These are phyloP conservation scores for Trichogramma dendrolimi DNA, from an alignment of 2,888 invertebrate genomes.

Conservation along the genomic window DNA sequence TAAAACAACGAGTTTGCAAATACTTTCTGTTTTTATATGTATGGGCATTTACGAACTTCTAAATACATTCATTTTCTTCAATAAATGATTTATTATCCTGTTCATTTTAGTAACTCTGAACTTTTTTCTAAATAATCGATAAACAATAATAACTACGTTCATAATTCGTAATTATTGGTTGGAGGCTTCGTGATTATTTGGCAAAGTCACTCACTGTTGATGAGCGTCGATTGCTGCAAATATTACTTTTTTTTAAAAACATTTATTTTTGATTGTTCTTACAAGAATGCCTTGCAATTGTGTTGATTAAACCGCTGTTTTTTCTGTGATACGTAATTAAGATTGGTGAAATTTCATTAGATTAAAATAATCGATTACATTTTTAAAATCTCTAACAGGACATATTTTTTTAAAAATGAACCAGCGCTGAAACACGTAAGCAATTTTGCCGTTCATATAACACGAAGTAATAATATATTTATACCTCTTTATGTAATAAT, in stretches of 20 bases:
- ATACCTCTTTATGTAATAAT: slow-evolving; percentile 28
- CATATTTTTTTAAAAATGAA: not conserved
- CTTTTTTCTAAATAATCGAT: slow-evolving; percentile 37
- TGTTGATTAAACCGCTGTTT: too few relatives aligned
- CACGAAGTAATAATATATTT: slow-evolving; percentile 28
- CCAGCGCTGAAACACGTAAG: slow-evolving; percentile 8
- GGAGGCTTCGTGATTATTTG: slow-evolving; percentile 21
- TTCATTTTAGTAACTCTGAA: slow-evolving; percentile 35
- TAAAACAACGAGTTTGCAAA: not conserved
- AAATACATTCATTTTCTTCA: not conserved
- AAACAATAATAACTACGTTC: slow-evolving; percentile 39
- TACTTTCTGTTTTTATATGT: slow-evolving; percentile 13
- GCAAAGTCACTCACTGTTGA: slow-evolving; percentile 19
- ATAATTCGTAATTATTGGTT: slow-evolving; percentile 26
- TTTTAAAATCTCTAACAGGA: not conserved
- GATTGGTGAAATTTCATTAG: slow-evolving; percentile 2
- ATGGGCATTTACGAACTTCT: not conserved
- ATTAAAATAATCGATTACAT: not conserved
- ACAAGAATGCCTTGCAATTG: too few relatives aligned
- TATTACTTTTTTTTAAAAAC: not conserved
- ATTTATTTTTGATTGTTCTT: too few relatives aligned
- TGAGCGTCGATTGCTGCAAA: not conserved
- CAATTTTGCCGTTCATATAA: slow-evolving; percentile 20
- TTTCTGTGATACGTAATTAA: too few relatives aligned
- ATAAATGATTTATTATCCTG: slow-evolving; percentile 27